A percentile compares a stretch with the other conserved stretches of the same genome.
These are phyloP conservation scores for Rallus limicola DNA, from an alignment of 2,113 vertebrate genomes.

Conservation along the genomic window DNA sequence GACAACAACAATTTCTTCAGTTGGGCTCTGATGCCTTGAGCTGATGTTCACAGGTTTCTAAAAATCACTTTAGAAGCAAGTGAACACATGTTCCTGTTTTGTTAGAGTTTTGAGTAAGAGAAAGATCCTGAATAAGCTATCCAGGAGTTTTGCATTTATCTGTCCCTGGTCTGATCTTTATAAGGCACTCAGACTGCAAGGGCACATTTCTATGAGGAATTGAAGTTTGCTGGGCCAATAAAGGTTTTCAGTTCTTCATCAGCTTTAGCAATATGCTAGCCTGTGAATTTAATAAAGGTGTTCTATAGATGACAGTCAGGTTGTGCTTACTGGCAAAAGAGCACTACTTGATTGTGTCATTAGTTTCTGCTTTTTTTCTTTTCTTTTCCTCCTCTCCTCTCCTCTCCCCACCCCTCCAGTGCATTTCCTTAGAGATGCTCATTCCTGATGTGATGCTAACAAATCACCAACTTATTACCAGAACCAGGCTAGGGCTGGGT, in stretches of 20 bases:
- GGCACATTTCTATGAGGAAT: fast-evolving
- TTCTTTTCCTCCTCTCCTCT: too few relatives aligned
- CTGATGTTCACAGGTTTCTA: neutral
- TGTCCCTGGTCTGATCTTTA: neutral
- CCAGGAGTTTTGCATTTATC: neutral
- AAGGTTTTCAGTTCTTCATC: neutral
- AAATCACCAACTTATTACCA: neutral
- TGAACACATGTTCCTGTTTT: neutral
- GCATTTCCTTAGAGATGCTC: neutral
- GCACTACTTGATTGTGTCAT: neutral
- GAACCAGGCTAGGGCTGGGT: neutral
- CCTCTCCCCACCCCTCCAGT: too few relatives aligned
- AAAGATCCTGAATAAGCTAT: neutral
- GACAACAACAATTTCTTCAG: neutral
- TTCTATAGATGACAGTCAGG: neutral
- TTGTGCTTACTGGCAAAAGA: neutral
- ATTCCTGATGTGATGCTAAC: neutral
- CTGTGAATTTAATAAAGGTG: neutral
- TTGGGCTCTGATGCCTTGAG: neutral
- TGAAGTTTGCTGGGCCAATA: neutral
- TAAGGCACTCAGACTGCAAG: neutral
- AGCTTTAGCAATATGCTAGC: neutral
- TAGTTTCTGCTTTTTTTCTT: neutral
- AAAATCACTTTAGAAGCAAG: neutral
- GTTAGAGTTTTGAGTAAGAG: neutral